phyloP scores from a whole-genome alignment of 2,888 invertebrate species.

The Lithosia quadra region DNA sequence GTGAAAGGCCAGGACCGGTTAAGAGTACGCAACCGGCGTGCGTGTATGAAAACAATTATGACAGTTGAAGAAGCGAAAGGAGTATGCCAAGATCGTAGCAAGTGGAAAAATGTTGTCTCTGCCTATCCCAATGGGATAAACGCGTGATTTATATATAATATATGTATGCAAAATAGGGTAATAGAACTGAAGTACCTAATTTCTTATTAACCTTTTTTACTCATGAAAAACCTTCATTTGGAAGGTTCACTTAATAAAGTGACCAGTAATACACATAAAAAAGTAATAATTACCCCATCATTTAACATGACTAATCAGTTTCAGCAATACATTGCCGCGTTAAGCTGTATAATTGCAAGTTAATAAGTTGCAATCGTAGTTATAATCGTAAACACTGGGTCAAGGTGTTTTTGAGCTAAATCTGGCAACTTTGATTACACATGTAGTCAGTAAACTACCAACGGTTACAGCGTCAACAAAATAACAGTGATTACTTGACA shows the following conservation, averaged over 20 bases:
- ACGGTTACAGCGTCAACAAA: constrained; percentile 15
- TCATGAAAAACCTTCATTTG: neutral
- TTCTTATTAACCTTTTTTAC: too few relatives aligned
- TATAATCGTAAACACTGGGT: constrained; percentile 11
- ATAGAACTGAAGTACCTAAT: too few relatives aligned
- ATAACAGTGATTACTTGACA: neutral
- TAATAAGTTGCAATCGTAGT: constrained; percentile 13
- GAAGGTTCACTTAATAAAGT: neutral
- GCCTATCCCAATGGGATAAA: too few relatives aligned
- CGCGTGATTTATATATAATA: too few relatives aligned
- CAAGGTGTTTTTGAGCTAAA: constrained; percentile 17
- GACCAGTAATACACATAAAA: neutral
- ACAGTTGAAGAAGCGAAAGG: too few relatives aligned
- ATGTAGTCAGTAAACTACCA: constrained; percentile 25
- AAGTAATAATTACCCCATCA: neutral
- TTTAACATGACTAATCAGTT: constrained; percentile 1
- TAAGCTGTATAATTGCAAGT: constrained; percentile 33
- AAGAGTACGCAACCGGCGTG: too few relatives aligned
- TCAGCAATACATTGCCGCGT: constrained; percentile 59
- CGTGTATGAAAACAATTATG: too few relatives aligned
- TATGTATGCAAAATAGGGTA: too few relatives aligned
- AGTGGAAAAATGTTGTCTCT: too few relatives aligned
- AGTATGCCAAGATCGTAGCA: too few relatives aligned
- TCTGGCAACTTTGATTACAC: constrained; percentile 8
- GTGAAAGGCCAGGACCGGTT: too few relatives aligned